Conservation (phyloP, 2,797 vertebrate genomes). For the Hybognathus amarus region DNA sequence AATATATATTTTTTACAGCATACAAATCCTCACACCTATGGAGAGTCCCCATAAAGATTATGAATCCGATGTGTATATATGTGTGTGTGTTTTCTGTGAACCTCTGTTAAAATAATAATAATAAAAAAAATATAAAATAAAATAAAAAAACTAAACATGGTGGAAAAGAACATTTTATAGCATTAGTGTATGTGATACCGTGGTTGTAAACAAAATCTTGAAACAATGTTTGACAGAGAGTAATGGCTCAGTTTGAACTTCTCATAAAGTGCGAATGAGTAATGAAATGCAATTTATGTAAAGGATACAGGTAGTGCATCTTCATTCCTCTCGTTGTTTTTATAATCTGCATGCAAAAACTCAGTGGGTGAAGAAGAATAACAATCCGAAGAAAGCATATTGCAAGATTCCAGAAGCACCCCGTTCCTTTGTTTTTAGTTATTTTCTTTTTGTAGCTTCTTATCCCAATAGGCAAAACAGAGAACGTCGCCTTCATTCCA, state of each 20-base stretch:
- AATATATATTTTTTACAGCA: too few relatives aligned
- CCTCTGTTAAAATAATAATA: background rate
- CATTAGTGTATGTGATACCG: background rate
- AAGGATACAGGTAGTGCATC: background rate
- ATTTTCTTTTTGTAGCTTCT: slow-evolving; percentile 16
- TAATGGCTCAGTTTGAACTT: slow-evolving; percentile 18
- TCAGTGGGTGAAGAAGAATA: background rate
- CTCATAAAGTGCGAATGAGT: slow-evolving; percentile 11
- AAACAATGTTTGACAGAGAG: slow-evolving; percentile 3
- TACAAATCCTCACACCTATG: too few relatives aligned
- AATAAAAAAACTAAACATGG: background rate
- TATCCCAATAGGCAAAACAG: slow-evolving; percentile 34
- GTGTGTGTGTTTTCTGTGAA: background rate
- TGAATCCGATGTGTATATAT: too few relatives aligned
- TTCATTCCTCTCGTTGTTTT: slow-evolving; percentile 7
- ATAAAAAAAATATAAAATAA: too few relatives aligned
- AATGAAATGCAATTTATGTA: slow-evolving; percentile 10
- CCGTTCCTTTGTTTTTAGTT: slow-evolving; percentile 27
- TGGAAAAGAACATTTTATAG: background rate
- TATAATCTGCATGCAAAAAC: background rate
- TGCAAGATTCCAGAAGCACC: slow-evolving; percentile 9
- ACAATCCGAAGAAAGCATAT: background rate
- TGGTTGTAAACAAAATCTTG: background rate
- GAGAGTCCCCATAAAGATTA: too few relatives aligned
- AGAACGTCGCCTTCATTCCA: slow-evolving; percentile 18